Conservation (phyloP, 1,140 invertebrate species). For the Drosophila busckii region DNA sequence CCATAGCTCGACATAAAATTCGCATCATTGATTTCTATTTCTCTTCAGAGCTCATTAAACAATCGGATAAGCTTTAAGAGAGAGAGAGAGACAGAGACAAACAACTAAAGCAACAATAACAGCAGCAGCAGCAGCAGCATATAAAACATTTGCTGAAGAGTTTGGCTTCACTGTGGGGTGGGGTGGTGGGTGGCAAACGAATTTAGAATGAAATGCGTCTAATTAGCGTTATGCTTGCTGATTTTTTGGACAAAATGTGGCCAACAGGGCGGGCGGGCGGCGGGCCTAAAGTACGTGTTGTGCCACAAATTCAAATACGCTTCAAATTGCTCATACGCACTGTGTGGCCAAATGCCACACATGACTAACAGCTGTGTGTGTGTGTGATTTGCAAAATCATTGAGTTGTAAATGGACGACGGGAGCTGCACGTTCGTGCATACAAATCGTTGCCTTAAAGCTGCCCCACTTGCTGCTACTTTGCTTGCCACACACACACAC, state of each 20-base stretch:
- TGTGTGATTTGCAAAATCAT: slow-evolving; percentile 45
- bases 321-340: slow-evolving; percentile 40
- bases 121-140: no score
- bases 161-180: no score
- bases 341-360: neutral
- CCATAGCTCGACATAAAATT: slow-evolving; percentile 45
- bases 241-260: no score
- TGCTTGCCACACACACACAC: no score
- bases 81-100: neutral
- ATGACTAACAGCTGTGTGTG: neutral
- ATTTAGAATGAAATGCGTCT: slow-evolving; percentile 31
- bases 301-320: slow-evolving; percentile 43
- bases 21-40: slow-evolving; percentile 57
- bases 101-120: neutral
- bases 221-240: slow-evolving; percentile 37
- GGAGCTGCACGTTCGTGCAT: slow-evolving; percentile 41
- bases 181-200: no score
- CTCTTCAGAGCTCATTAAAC: slow-evolving; percentile 55
- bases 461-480: slow-evolving; percentile 25
- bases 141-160: no score
- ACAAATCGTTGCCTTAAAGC: slow-evolving; percentile 46
- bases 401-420: slow-evolving; percentile 46
- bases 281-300: slow-evolving; percentile 44
- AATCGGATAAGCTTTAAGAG: slow-evolving; percentile 52
- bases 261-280: no score